Conservation (phyloP, 2,797 vertebrate genomes). For the Ctenochaetus hawaiiensis region DNA sequence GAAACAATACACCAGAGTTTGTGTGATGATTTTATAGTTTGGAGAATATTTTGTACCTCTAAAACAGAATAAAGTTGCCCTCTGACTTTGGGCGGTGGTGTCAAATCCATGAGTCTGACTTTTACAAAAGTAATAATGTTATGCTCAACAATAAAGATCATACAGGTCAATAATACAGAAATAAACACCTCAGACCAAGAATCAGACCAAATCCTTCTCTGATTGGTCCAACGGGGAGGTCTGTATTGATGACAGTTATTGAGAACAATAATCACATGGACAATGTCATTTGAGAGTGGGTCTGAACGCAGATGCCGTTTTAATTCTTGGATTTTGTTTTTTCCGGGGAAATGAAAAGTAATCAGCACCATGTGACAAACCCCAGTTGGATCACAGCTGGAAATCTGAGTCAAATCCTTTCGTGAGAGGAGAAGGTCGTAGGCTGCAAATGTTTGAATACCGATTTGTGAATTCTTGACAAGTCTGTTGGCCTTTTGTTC, state of each 20-base stretch:
- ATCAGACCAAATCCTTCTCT: slow-evolving; percentile 48
- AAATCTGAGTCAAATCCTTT: slow-evolving; percentile 69
- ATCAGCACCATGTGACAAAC: slow-evolving; percentile 77
- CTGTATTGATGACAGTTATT: slow-evolving; percentile 10
- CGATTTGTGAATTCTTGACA: slow-evolving; percentile 50
- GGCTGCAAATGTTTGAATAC: slow-evolving; percentile 54
- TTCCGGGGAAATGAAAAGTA: slow-evolving; percentile 45
- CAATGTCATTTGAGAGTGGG: slow-evolving; percentile 14
- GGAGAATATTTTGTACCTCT: not conserved
- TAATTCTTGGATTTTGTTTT: slow-evolving; percentile 25
- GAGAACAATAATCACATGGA: slow-evolving; percentile 29
- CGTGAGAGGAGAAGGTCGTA: slow-evolving; percentile 53
- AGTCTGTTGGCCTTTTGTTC: slow-evolving; percentile 75
- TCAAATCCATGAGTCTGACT: slow-evolving; percentile 65
- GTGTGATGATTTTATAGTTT: not conserved
- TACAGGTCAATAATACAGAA: slow-evolving; percentile 52
- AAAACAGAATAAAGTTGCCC: slow-evolving; percentile 6
- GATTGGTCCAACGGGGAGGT: slow-evolving; percentile 66
- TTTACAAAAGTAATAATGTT: slow-evolving; percentile 62
- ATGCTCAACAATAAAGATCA: slow-evolving; percentile 46
- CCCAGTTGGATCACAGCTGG: slow-evolving; percentile 53
- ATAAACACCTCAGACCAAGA: slow-evolving; percentile 46
- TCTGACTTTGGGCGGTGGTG: slow-evolving; percentile 24
- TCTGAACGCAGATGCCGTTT: slow-evolving; percentile 38
- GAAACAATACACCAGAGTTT: too few species aligned